These are phyloP conservation scores for Ernsta delagoae DNA, from an alignment of 2,888 invertebrate genomes.

Conservation along the genomic window DNA sequence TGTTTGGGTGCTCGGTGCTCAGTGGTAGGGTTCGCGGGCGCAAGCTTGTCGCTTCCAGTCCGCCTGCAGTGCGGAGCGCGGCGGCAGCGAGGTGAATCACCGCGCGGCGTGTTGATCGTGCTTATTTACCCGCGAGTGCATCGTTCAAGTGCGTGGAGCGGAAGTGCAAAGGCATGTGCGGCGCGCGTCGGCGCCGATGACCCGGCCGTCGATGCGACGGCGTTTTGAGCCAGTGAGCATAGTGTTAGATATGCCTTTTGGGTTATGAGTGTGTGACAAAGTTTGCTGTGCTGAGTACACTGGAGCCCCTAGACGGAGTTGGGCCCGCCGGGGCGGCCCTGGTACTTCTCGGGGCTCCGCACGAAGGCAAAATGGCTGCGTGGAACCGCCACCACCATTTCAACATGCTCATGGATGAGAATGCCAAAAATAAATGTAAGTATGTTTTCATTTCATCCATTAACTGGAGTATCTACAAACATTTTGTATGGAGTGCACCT, in stretches of 20 bases:
- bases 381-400: conserved; percentile 91
- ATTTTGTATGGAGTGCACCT: too few species aligned
- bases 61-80: too few species aligned
- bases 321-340: conserved; percentile 86
- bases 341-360: conserved; percentile 85
- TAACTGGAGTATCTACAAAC: too few species aligned
- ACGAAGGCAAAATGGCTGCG: conserved; percentile 88
- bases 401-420: conserved; percentile 88
- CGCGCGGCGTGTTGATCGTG: conserved; percentile 77
- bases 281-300: conserved; percentile 83
- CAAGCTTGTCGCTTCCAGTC: too few species aligned
- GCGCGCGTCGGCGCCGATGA: conserved; percentile 78
- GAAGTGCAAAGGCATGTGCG: conserved; percentile 82
- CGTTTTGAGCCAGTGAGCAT: conserved; percentile 73
- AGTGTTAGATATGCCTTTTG: conserved; percentile 76
- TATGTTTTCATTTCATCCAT: conserved; percentile 44
- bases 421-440: conserved; percentile 89
- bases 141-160: conserved; percentile 74
- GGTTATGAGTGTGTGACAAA: conserved; percentile 85
- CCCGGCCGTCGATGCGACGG: conserved; percentile 73
- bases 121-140: conserved; percentile 83
- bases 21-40: conserved; percentile 71
- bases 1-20: conserved; percentile 70
- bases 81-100: too few species aligned
- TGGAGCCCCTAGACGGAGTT: conserved; percentile 87